These are phyloP conservation scores for Antheraea mylitta DNA, from an alignment of 1,140 invertebrate species.

Conservation along the genomic window DNA sequence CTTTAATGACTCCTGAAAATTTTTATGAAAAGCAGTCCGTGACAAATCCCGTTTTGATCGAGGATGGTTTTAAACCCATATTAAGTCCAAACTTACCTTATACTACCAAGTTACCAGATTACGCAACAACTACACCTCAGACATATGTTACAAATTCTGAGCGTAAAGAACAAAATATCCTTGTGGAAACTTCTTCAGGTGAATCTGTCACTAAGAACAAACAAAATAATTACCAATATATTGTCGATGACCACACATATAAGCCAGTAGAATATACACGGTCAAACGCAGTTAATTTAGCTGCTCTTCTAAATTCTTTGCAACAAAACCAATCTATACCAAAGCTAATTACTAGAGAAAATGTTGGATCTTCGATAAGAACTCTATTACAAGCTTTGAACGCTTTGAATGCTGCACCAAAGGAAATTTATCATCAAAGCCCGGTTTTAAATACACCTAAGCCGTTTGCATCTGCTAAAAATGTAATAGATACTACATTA, in stretches of 20 bases:
- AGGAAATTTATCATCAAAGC: conserved; percentile 44
- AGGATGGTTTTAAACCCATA: conserved; percentile 72
- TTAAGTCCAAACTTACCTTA: conserved; percentile 28
- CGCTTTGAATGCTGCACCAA: conserved; percentile 80
- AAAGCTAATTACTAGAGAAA: conserved; percentile 85
- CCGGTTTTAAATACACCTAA: conserved; percentile 59
- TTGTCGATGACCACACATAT: conserved; percentile 42
- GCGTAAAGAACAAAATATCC: conserved; percentile 30
- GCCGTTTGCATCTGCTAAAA: conserved; percentile 47
- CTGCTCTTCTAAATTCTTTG: conserved; percentile 81
- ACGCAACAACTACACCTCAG: conserved; percentile 26
- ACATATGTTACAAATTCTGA: conserved; percentile 25
- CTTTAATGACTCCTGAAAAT: conserved; percentile 51
- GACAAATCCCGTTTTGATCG: conserved; percentile 44
- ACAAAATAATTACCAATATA: conserved; percentile 47
- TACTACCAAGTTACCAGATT: conserved; percentile 37
- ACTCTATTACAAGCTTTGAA: conserved; percentile 86
- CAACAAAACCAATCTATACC: conserved; percentile 87
- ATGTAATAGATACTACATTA: conserved; percentile 29
- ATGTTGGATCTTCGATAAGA: conserved; percentile 87
- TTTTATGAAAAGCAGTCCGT: conserved; percentile 58
- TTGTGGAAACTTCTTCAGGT: conserved; percentile 27
- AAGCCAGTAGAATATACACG: conserved; percentile 33
- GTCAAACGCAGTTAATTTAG: conserved; percentile 45
- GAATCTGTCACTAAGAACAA: conserved; percentile 33